Base-by-base conservation (phyloP, 2,888 invertebrate species). In the Lasioglossum oenotherae region DNA sequence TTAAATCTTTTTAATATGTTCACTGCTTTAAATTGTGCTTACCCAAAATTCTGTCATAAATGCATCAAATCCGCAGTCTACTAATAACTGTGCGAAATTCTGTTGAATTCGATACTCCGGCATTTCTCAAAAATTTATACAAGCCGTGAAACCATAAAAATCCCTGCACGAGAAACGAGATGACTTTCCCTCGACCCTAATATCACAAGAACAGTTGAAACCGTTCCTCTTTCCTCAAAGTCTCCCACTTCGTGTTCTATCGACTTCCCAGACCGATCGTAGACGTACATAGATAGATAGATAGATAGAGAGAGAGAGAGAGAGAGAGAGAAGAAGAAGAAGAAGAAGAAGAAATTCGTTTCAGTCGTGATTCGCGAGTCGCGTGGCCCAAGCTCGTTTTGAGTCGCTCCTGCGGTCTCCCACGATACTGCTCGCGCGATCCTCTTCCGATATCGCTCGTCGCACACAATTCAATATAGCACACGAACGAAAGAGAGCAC, bases 281-380 rank as follows among this genome's bases (percentile, higher is more conserved):
- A 10, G 23, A n/a, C n/a, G n/a, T 57, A n/a, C 10, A 57, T n/a
- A 49, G 2, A 49, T 1, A 19, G 5, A 49, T 4, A 6, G 5
- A 49, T 19, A 53, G 49, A 53, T 0, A 49, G 49, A 53, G 23
- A 49, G 6, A 53, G 19, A 53, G 2, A 23, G 19, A 53, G 2
- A 53, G 23, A 53, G 53, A 53, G n/a, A 53, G 57, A 57, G n/a
- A 57, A 57, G n/a, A n/a, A n/a, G n/a, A n/a, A n/a, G n/a, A n/a
- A n/a, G n/a, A n/a, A n/a, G n/a, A n/a, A 57, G n/a, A 57, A 57
- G n/a, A 57, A 57, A 57, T 57, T n/a, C 57, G 41, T 72, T 77
- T 85, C 76, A 77, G 81, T 77, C 73, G 85, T 74, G 31, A 74
- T 35, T 53, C 41, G 49, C 69, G 27, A 67, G 35, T 53, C 38